Conservation (phyloP, 1,140 invertebrate genomes). For the Anastrepha ludens region DNA sequence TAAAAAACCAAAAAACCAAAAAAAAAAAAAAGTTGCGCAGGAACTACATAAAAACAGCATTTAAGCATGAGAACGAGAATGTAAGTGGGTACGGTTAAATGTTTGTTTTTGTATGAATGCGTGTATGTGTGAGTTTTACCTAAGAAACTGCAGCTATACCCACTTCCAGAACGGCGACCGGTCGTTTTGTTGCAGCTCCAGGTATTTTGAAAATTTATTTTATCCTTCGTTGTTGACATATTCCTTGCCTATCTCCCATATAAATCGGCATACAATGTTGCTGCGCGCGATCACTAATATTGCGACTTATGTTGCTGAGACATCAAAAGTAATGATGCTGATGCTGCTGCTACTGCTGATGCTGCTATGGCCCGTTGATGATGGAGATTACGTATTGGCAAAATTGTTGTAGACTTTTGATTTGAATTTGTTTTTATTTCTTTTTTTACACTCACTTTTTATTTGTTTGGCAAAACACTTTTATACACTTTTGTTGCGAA, state of each 20-base stretch:
- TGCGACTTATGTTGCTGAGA: not conserved
- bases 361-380: not conserved
- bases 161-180: slow-evolving; percentile 72
- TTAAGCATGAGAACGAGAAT: not conserved
- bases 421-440: not conserved
- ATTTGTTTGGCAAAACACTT: not conserved
- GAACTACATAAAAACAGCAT: slow-evolving; percentile 8
- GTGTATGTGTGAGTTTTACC: slow-evolving; percentile 59
- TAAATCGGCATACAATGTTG: slow-evolving; percentile 7
- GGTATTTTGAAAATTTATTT: slow-evolving; percentile 73
- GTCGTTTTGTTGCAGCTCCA: slow-evolving; percentile 74
- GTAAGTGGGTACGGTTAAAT: not conserved
- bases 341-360: not conserved
- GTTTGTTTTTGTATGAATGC: not conserved
- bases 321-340: slow-evolving; percentile 26
- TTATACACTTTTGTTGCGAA: slow-evolving; percentile 22
- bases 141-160: slow-evolving; percentile 73
- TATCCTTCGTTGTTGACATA: slow-evolving; percentile 66
- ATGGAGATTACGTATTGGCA: slow-evolving; percentile 9
- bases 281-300: not conserved
- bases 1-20: slow-evolving; percentile 2
- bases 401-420: not conserved
- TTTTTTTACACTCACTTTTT: not conserved
- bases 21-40: not conserved
- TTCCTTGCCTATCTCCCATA: slow-evolving; percentile 41